A percentile compares a stretch with the other conserved stretches of the same genome.
phyloP scores from a whole-genome alignment of 53 echinoderm and acorn worm species.

The Zoroaster sp. region DNA sequence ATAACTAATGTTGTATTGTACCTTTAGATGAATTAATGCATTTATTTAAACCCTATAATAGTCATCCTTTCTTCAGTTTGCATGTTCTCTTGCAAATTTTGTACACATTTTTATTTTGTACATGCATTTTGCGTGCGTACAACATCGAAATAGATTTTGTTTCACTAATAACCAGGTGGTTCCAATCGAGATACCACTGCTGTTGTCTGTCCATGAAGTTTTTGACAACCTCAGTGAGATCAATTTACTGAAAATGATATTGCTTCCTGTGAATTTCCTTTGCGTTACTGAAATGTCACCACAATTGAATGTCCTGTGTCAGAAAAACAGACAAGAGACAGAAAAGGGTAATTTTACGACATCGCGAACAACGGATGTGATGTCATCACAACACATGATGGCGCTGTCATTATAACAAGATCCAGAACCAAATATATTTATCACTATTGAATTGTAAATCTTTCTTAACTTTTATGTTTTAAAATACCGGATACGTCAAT shows the following conservation, averaged over 20 bases:
- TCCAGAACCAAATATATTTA: background rate
- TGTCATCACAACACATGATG: background rate
- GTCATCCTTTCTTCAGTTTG: no score
- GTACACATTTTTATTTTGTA: no score
- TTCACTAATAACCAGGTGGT: background rate
- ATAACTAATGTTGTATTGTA: no score
- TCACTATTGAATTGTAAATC: background rate
- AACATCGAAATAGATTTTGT: no score
- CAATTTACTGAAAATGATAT: background rate
- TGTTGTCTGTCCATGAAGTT: background rate
- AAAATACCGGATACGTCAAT: conserved; percentile 25
- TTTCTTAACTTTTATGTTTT: background rate
- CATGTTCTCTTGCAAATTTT: no score
- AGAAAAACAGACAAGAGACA: background rate
- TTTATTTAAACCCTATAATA: no score
- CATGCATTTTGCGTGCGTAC: no score
- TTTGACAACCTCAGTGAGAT: background rate
- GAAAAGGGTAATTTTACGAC: background rate
- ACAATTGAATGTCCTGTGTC: background rate
- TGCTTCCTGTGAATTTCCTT: background rate
- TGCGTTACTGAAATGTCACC: conserved; percentile 19
- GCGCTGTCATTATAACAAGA: background rate
- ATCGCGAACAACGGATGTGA: background rate
- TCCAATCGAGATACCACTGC: background rate
- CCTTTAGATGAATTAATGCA: no score